phyloP scores from a whole-genome alignment of 2,888 invertebrate genomes.

The Torymus tubicola region DNA sequence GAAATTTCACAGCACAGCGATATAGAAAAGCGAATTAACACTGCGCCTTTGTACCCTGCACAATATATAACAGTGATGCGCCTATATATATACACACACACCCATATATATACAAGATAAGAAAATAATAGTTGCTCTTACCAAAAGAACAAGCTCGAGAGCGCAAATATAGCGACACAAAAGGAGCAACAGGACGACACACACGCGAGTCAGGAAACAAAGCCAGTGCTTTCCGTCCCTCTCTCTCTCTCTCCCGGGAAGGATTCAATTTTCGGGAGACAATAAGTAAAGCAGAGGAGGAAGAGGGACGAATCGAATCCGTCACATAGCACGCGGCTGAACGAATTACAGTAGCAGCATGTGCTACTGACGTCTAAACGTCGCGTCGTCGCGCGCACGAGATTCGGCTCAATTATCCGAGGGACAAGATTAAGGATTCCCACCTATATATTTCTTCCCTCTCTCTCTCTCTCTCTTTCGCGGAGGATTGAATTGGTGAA shows the following conservation, averaged over 20 bases:
- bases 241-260: not conserved
- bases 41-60: too few relatives aligned
- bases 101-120: too few relatives aligned
- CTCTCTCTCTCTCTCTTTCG: not conserved
- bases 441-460: conserved; percentile 53
- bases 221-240: not conserved
- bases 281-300: conserved; percentile 39
- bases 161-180: not conserved
- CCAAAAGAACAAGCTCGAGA: too few relatives aligned
- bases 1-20: too few relatives aligned
- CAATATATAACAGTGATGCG: too few relatives aligned
- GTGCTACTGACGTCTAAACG: conserved; percentile 52
- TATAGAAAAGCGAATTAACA: too few relatives aligned
- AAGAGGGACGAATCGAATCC: conserved; percentile 20
- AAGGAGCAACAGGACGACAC: not conserved
- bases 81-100: too few relatives aligned
- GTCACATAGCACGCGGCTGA: conserved; percentile 29
- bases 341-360: conserved; percentile 52
- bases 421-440: conserved; percentile 62
- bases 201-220: conserved; percentile 29
- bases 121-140: too few relatives aligned
- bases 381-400: conserved; percentile 23
- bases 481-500: conserved; percentile 62
- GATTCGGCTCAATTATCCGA: conserved; percentile 50
- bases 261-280: conserved; percentile 52